phyloP scores from a whole-genome alignment of 2,888 invertebrate genomes.

The Melipona bicolor region DNA sequence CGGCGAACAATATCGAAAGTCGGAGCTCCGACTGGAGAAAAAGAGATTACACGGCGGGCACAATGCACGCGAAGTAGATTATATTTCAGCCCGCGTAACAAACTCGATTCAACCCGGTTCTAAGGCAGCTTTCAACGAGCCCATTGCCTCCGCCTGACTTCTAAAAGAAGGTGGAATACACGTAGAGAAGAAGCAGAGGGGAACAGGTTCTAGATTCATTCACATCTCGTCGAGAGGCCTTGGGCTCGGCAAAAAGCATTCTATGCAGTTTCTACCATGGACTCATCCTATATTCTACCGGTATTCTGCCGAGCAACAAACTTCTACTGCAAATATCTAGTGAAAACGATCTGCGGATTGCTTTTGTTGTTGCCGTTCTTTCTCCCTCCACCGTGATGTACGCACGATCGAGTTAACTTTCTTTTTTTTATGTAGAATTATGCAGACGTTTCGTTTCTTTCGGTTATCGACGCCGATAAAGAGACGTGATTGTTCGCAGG shows the following conservation, averaged over 20 bases:
- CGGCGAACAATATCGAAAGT: background rate
- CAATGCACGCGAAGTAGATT: conserved; percentile 32
- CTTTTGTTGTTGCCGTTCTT: background rate
- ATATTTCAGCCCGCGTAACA: conserved; percentile 51
- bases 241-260: conserved; percentile 76
- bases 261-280: conserved; percentile 73
- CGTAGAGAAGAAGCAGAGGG: conserved; percentile 72
- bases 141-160: conserved; percentile 61
- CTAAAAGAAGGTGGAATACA: conserved; percentile 66
- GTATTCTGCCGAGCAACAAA: conserved; percentile 30
- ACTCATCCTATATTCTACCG: conserved; percentile 61
- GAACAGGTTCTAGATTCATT: conserved; percentile 83
- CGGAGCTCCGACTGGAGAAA: background rate
- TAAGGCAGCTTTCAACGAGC: conserved; percentile 60
- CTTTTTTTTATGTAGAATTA: background rate
- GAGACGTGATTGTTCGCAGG: background rate
- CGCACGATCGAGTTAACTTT: background rate
- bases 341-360: conserved; percentile 28
- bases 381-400: too few species aligned
- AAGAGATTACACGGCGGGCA: background rate
- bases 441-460: background rate
- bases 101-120: conserved; percentile 54
- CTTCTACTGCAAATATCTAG: conserved; percentile 56
- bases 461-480: background rate
- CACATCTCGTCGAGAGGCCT: conserved; percentile 79